Evolutionary conservation across 1,140 invertebrate species (phyloP).

Genomic region (Trichoplusia ni): DNA sequence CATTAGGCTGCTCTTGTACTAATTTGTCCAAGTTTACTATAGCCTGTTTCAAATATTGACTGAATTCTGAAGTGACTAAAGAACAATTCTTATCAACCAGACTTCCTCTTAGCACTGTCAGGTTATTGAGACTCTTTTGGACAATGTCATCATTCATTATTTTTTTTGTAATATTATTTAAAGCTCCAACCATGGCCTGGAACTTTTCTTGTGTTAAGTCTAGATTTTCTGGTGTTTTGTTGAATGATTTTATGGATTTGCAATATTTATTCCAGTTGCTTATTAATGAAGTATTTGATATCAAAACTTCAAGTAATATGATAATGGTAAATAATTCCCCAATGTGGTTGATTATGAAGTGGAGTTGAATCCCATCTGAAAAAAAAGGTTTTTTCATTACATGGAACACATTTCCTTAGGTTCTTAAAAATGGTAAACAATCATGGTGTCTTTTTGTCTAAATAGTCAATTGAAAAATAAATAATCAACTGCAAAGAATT

Average conservation of each 20-base stretch:
- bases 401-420: too few relatives aligned
- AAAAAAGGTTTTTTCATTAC: too few relatives aligned
- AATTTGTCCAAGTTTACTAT: slow-evolving; percentile 85
- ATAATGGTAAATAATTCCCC: slow-evolving; percentile 73
- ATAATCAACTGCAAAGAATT: too few relatives aligned
- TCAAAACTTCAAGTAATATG: slow-evolving; percentile 62
- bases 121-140: slow-evolving; percentile 83
- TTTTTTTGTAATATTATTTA: slow-evolving; percentile 63
- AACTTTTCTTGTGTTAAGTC: slow-evolving; percentile 56
- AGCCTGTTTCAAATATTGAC: slow-evolving; percentile 86
- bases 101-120: slow-evolving; percentile 84
- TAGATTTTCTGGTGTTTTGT: slow-evolving; percentile 40
- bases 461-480: too few relatives aligned
- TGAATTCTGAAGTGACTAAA: slow-evolving; percentile 87
- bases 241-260: slow-evolving; percentile 53
- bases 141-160: slow-evolving; percentile 77
- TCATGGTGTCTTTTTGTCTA: too few relatives aligned
- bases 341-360: slow-evolving; percentile 75
- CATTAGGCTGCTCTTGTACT: slow-evolving; percentile 80
- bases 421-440: too few relatives aligned
- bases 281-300: slow-evolving; percentile 60
- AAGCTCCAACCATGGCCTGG: slow-evolving; percentile 55
- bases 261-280: slow-evolving; percentile 69
- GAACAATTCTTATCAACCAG: slow-evolving; percentile 84
- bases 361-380: slow-evolving; percentile 73